Base-by-base conservation (phyloP, 2,113 vertebrate species). In the Corythoichthys haematopterus region DNA sequence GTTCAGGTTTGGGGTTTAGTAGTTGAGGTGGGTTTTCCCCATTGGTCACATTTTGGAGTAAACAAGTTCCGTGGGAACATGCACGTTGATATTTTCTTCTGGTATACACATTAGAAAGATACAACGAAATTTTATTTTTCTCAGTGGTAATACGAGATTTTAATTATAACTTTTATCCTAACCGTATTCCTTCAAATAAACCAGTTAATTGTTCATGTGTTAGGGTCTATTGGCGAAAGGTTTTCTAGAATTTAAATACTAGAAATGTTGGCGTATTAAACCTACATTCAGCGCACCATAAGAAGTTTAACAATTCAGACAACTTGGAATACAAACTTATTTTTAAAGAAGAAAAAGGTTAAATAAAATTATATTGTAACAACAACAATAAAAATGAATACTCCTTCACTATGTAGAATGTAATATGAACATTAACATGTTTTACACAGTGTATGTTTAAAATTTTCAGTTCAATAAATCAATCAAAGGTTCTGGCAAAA, bases 1-100 rank as follows among this genome's bases (percentile, higher is more conserved):
- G 16, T 3, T 81, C 83, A 80, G 80, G 46, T 74, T 82, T 84
- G 79, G 75, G 60, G 78, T 78, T 82, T 74, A 77, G 66, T 69
- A 77, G 63, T 84, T 75, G 80, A 78, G 79, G 57, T 28, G 28
- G 64, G 12, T 55, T 53, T 52, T 53, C 51, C 51, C 51, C 51
- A 53, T 53, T 53, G 51, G 51, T 53, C 51, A 20, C 48, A 50
- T 50, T 3, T n/a, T 28, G 11, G 2, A 9, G 28, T 28, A n/a
- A 20, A 53, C 20, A 2, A 10, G 52, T 55, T 55, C 33, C 9
- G 10, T 55, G 52, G 52, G 52, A 55, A 55, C 20, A 2, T 12
- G 52, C 52, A 12, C 10, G 9, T 52, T 9, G 15, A 20, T 55
- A 20, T 33, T 55, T 55, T 55, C 10, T 55, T 33, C 52, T 28